Evolutionary conservation across 2,797 vertebrate genomes (phyloP).

Genomic region (Alouatta caraya): DNA sequence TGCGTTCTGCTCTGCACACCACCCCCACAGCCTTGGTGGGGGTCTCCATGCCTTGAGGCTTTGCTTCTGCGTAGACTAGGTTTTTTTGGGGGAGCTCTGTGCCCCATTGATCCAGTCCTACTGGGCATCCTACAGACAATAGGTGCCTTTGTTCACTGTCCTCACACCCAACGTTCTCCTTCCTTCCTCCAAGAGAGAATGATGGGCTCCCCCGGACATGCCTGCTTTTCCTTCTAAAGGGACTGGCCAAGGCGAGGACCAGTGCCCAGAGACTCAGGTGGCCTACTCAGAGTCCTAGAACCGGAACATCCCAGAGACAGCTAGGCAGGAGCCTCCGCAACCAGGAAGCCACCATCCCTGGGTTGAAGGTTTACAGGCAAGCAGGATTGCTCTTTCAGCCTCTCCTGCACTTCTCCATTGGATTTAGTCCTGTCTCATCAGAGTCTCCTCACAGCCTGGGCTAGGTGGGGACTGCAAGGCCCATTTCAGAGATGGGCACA

Average conservation of each 20-base stretch:
- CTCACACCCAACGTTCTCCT: rapidly evolving
- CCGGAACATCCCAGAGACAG: not conserved
- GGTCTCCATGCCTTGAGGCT: not conserved
- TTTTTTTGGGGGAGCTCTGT: not conserved
- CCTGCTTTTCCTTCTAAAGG: too few relatives aligned
- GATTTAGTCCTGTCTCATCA: not conserved
- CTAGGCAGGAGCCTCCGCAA: not conserved
- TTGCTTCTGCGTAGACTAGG: not conserved
- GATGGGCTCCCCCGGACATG: not conserved
- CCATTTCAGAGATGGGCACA: not conserved
- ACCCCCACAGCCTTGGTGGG: not conserved
- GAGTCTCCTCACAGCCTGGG: not conserved
- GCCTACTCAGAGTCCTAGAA: rapidly evolving
- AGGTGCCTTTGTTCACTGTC: not conserved
- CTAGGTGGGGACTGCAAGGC: not conserved
- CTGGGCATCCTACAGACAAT: rapidly evolving
- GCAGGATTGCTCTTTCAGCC: not conserved
- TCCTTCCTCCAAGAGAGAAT: not conserved
- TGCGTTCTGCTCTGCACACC: not conserved
- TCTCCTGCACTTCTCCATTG: rapidly evolving
- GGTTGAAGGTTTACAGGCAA: too few relatives aligned
- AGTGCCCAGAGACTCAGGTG: too few relatives aligned
- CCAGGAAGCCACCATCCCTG: rapidly evolving
- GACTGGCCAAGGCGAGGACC: not conserved
- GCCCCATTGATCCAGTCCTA: not conserved